Evolutionary conservation across 1,140 invertebrate genomes (phyloP).

Genomic region (Zaprionus vittiger): DNA sequence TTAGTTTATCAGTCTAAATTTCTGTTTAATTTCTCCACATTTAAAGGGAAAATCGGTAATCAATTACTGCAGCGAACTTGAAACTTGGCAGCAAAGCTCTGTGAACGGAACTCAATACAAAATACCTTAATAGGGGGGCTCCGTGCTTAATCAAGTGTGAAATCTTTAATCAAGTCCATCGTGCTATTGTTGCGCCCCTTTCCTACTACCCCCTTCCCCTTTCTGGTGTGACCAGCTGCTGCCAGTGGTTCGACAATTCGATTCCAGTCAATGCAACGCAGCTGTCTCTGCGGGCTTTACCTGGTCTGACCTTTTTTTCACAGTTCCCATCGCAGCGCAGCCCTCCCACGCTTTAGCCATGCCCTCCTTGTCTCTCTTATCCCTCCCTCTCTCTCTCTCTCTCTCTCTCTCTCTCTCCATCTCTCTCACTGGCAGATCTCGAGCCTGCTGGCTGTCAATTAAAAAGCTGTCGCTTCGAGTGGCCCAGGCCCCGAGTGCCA

Average conservation of each 20-base stretch:
- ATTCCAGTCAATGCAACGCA: constrained; percentile 64
- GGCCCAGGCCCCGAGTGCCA: constrained; percentile 66
- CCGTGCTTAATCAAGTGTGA: constrained; percentile 74
- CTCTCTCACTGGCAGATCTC: background rate
- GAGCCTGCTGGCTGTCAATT: constrained; percentile 63
- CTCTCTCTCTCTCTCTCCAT: background rate
- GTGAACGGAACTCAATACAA: constrained; percentile 3
- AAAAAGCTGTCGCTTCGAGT: constrained; percentile 59
- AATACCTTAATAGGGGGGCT: constrained; percentile 5
- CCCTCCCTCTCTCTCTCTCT: background rate
- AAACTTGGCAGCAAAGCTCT: constrained; percentile 48
- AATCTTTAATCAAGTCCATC: constrained; percentile 72
- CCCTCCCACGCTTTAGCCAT: constrained; percentile 64
- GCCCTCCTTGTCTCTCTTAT: background rate
- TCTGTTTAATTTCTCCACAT: background rate
- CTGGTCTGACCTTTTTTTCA: constrained; percentile 65
- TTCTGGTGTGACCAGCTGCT: constrained; percentile 43
- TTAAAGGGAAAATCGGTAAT: constrained; percentile 8
- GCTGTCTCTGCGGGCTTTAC: constrained; percentile 58
- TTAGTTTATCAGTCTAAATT: background rate
- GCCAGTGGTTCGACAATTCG: constrained; percentile 41
- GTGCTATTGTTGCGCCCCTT: background rate
- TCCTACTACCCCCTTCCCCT: background rate
- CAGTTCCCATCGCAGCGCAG: constrained; percentile 26
- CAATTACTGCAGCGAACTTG: constrained; percentile 54